Evolutionary conservation across 2,797 vertebrate species (phyloP).

Genomic region (Mormyrus hasselquistii): DNA sequence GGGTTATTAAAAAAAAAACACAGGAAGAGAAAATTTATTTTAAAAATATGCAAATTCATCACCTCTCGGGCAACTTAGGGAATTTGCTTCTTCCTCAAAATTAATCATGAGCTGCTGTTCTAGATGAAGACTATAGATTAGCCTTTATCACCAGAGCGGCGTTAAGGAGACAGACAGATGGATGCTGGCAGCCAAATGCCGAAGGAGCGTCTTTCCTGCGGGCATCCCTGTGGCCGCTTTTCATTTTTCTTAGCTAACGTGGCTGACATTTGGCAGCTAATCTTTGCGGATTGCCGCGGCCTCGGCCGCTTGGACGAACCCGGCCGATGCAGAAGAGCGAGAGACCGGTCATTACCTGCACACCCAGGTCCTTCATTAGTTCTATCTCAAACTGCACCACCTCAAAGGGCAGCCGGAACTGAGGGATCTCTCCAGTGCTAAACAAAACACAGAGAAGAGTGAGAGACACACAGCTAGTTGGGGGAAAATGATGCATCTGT

Average conservation of each 20-base stretch:
- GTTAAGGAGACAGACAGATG: conserved; percentile 82
- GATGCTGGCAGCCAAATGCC: conserved; percentile 59
- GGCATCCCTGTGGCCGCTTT: conserved; percentile 62
- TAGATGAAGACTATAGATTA: conserved; percentile 79
- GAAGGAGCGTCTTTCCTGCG: conserved; percentile 59
- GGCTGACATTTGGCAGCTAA: conserved; percentile 68
- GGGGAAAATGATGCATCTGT: neutral
- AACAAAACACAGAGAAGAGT: conserved; percentile 25
- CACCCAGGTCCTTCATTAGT: conserved; percentile 88
- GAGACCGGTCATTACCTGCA: conserved; percentile 72
- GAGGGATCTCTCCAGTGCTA: conserved; percentile 86
- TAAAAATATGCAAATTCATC: conserved; percentile 33
- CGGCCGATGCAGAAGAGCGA: neutral
- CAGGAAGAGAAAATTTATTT: neutral
- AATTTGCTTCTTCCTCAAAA: conserved; percentile 74
- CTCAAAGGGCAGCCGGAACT: conserved; percentile 81
- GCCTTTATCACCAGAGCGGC: conserved; percentile 77
- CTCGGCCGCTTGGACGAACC: conserved; percentile 27
- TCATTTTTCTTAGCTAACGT: conserved; percentile 77
- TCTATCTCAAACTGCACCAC: conserved; percentile 85
- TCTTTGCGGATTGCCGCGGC: conserved; percentile 46
- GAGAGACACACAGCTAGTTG: neutral
- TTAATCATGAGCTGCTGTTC: conserved; percentile 79
- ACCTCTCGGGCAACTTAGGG: conserved; percentile 59
- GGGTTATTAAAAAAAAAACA: neutral